Percentiles rank a stretch among this genome's conserved stretches.
These are phyloP conservation scores for Melanocharis versteri DNA, from an alignment of 2,113 vertebrate species.

Conservation along the genomic window DNA sequence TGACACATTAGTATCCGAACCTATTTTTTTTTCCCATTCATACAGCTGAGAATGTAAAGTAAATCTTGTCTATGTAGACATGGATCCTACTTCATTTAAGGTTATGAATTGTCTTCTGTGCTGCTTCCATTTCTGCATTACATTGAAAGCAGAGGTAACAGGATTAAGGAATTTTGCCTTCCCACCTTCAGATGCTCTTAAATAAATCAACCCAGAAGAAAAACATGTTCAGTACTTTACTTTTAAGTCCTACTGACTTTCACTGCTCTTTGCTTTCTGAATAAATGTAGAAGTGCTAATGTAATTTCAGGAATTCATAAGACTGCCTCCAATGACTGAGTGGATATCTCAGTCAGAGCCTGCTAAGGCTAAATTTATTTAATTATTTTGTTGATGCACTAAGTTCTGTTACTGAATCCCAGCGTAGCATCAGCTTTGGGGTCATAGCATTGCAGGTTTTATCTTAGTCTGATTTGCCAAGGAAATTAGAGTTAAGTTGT, in stretches of 20 bases:
- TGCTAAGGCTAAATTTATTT: neutral
- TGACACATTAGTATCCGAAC: neutral
- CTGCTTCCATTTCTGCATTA: neutral
- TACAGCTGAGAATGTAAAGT: neutral
- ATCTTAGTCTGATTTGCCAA: neutral
- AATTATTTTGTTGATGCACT: neutral
- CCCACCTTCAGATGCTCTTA: neutral
- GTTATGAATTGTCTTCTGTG: neutral
- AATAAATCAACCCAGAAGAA: neutral
- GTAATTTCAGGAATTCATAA: neutral
- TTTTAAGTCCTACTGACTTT: neutral
- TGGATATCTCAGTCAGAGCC: neutral
- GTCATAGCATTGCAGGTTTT: neutral
- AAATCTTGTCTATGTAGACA: neutral
- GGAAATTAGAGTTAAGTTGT: neutral
- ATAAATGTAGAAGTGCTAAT: neutral
- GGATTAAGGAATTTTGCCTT: neutral
- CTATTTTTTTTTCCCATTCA: neutral
- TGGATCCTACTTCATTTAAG: neutral
- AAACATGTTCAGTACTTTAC: neutral
- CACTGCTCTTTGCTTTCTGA: neutral
- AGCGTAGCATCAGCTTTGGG: neutral
- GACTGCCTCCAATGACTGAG: neutral
- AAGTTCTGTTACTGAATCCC: neutral
- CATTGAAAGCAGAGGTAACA: neutral